Percentiles rank a stretch among this genome's conserved stretches.
These are phyloP conservation scores for Etheostoma nigrum DNA, from an alignment of 2,797 vertebrate genomes.

Conservation along the genomic window DNA sequence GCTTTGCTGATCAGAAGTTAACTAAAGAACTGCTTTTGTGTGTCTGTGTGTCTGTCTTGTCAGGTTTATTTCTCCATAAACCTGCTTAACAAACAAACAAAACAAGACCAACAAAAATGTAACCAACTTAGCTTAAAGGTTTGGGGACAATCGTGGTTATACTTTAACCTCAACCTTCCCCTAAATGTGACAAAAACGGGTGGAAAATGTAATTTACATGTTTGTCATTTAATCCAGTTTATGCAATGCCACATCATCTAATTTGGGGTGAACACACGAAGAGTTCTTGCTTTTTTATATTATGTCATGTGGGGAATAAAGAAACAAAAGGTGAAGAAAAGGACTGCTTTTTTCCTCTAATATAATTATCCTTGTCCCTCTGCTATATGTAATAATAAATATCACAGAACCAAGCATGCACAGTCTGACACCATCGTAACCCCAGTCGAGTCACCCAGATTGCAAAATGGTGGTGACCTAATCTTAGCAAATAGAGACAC, in stretches of 20 bases:
- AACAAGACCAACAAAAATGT: no score
- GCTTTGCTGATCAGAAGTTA: no score
- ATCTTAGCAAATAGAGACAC: constrained; percentile 29
- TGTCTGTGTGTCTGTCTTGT: no score
- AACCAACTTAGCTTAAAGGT: no score
- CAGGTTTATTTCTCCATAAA: no score
- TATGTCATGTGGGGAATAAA: neutral
- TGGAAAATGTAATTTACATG: neutral
- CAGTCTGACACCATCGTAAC: constrained; percentile 31
- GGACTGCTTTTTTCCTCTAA: neutral
- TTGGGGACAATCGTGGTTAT: neutral
- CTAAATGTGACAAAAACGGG: no score
- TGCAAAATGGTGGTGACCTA: constrained; percentile 21
- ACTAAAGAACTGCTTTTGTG: no score
- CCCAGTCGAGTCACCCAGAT: constrained; percentile 9
- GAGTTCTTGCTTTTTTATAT: neutral
- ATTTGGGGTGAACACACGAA: neutral
- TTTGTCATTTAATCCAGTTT: constrained; percentile 7
- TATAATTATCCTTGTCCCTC: constrained; percentile 6
- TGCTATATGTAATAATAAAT: constrained; percentile 2
- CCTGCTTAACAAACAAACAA: no score
- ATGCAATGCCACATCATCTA: neutral
- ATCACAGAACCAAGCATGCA: neutral
- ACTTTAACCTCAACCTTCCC: neutral
- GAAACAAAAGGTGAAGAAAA: neutral